Base-by-base conservation (phyloP, 2,797 vertebrate genomes). In the Pseudocheirus occidentalis region DNA sequence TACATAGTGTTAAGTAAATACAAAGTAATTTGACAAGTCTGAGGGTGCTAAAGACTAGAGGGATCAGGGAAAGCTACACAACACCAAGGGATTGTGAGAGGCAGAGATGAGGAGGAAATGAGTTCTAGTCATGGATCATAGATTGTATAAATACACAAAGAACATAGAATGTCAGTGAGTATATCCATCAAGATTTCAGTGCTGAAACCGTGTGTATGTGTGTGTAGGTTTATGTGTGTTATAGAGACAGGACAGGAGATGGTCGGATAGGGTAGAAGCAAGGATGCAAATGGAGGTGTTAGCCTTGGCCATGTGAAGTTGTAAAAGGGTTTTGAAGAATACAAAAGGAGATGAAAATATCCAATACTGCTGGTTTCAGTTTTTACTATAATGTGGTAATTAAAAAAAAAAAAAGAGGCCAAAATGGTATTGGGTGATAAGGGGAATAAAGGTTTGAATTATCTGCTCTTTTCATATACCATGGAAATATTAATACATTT, bases 401-500 rank as follows among this genome's bases (percentile, higher is more conserved):
- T n/a, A 7, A 14, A 66, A n/a, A 66, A 66, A 18, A 66, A 34
- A n/a, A 1, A 66, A 66, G 34, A 66, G 34, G 62, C 14, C 62
- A 66, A 66, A 66, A 14, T 58, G 29, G 29, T 59, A 31, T 59
- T 31, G 29, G 58, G 58, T 2, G 29, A 59, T 59, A 12, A 59
- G 27, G 28, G 2, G 58, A 59, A 31, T 59, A 29, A 29, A 59
- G 3, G 58, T 59, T 59, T 59, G 58, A 29, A 31, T 12, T 31
- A 13, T 59, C 58, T 31, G 58, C 29, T 59, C 29, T 59, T 59
- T 31, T 59, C 28, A 59, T 31, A 59, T 59, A 31, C 29, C 31
- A 29, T 59, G 62, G 58, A 95, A 87, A 91, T 95, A 92, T 57
- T 87, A 95, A 90, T 53, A 93, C 55, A 94, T 95, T 4, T 46